phyloP scores from a whole-genome alignment of 1,140 invertebrate genomes.

The Drosophila paulistorum region DNA sequence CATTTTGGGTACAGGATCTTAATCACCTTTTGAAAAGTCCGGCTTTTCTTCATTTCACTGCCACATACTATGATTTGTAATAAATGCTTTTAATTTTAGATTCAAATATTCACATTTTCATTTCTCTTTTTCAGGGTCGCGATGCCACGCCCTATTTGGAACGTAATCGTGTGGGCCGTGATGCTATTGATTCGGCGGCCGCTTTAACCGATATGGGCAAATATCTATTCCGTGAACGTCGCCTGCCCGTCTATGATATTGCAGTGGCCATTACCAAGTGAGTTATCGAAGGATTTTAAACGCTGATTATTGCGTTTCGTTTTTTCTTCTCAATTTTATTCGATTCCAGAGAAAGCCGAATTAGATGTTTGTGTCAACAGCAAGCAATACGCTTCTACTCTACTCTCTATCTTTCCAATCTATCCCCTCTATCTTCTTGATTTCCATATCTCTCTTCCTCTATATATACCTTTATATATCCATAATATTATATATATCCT shows the following conservation, averaged over 20 bases:
- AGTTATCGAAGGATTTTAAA: slow-evolving; percentile 82
- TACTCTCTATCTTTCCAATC: slow-evolving; percentile 4
- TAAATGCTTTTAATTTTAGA: background rate
- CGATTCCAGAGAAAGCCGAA: slow-evolving; percentile 35
- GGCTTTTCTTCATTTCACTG: too few species aligned
- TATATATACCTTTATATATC: slow-evolving; percentile 18
- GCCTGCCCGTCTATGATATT: slow-evolving; percentile 97
- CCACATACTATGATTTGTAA: too few species aligned
- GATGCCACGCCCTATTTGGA: slow-evolving; percentile 97
- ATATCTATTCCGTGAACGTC: slow-evolving; percentile 96
- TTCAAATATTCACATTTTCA: background rate
- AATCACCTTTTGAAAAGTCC: background rate
- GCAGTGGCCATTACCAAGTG: slow-evolving; percentile 98
- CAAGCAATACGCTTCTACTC: slow-evolving; percentile 1
- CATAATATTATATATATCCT: slow-evolving; percentile 40
- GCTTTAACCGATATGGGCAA: slow-evolving; percentile 98
- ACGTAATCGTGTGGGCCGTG: slow-evolving; percentile 94
- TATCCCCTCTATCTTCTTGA: background rate
- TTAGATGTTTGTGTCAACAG: slow-evolving; percentile 29
- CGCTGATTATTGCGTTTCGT: slow-evolving; percentile 38
- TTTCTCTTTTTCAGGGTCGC: slow-evolving; percentile 88
- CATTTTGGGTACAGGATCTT: too few species aligned
- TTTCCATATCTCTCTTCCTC: background rate
- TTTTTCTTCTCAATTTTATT: slow-evolving; percentile 41
- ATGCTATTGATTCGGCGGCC: slow-evolving; percentile 96